Evolutionary conservation across 2,113 vertebrate species (phyloP), one percentile per base, ranked within the genome.

Genomic region (Melanerpes formicivorus): DNA sequence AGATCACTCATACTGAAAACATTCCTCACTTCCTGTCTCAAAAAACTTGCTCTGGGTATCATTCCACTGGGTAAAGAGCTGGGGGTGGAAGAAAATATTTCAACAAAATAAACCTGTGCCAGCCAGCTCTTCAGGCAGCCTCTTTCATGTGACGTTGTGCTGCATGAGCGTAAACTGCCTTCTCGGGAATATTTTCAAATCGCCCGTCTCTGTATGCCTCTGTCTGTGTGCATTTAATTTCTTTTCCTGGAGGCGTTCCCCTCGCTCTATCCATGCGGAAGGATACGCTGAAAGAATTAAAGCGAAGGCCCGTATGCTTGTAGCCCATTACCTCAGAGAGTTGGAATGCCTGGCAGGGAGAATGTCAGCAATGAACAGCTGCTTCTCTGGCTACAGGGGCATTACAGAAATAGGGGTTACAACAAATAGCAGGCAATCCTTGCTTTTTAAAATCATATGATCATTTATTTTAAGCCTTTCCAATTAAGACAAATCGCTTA

Each of bases 341-440:
- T 96, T 98, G 99, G 98, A 99, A 99, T 99, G 99, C 97, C 76
- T 96, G 97, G 97, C 97, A 95, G 96, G 90, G 98, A 98, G 98
- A 97, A 98, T 98, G 98, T 97, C 97, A 97, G 97, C 96, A 96
- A 97, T 96, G 97, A 97, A 97, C 97, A 98, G 97, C 97, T 98
- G 97, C 97, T 96, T 75, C 95, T 94, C 95, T 95, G 96, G 97
- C 96, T 88, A 72, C 93, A 64, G 95, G 76, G 67, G 70, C 89
- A 26, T 78, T 96, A 93, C 96, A 96, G 93, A 97, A 97, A 97
- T 97, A 98, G 97, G 96, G 96, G 93, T 89, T 97, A 95, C 83
- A 93, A 93, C 94, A 95, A 97, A 96, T 96, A 97, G 67, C 95
- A 90, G 91, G 90, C 95, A 94, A 96, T 93, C 95, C 95, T 95